These are phyloP conservation scores for Trachelus tabidus DNA, from an alignment of 2,888 invertebrate genomes.

Conservation along the genomic window DNA sequence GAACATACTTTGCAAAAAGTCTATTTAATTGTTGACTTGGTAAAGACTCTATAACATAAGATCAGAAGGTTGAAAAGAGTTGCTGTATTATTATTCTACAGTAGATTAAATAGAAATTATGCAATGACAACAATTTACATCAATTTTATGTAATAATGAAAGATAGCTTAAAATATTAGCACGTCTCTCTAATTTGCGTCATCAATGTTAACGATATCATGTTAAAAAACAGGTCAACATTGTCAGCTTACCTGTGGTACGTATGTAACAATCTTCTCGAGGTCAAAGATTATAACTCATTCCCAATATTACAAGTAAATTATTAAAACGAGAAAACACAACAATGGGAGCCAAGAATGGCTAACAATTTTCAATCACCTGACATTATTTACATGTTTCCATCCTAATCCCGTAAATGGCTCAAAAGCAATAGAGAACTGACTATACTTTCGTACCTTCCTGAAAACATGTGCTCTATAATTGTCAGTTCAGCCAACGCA, in stretches of 20 bases:
- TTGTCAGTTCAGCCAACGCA: no score
- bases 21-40: background rate
- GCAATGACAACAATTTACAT: background rate
- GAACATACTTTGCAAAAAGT: background rate
- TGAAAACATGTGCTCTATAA: no score
- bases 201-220: background rate
- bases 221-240: background rate
- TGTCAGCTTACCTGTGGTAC: background rate
- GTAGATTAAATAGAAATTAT: background rate
- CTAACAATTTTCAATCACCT: conserved; percentile 27
- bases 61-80: background rate
- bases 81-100: background rate
- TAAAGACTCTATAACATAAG: background rate
- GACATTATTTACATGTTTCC: conserved; percentile 41
- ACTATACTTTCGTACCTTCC: no score
- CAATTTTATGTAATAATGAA: background rate
- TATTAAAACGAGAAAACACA: background rate
- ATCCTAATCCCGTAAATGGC: conserved; percentile 1
- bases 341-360: background rate
- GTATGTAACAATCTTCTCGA: background rate
- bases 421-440: background rate
- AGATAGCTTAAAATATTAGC: background rate
- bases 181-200: background rate
- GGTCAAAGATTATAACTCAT: background rate
- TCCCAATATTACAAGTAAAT: background rate